Evolutionary conservation across 2,113 vertebrate species (phyloP).

Genomic region (Microtus ochrogaster): DNA sequence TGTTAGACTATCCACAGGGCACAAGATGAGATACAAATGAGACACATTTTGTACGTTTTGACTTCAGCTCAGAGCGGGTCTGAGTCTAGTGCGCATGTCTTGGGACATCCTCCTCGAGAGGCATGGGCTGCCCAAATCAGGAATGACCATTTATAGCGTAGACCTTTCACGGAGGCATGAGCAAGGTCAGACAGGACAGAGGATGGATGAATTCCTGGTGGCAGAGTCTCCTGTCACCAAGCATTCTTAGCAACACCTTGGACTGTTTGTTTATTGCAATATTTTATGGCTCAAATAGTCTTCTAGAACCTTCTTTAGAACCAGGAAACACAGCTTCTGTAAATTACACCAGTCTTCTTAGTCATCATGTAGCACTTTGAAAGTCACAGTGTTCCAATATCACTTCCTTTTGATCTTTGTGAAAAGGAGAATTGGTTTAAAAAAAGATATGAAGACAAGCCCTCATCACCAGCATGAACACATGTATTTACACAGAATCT

Average conservation of each 20-base stretch:
- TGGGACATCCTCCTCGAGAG: background rate
- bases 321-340: background rate
- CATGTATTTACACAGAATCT: background rate
- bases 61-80: background rate
- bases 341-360: background rate
- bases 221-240: background rate
- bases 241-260: accelerated
- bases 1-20: background rate
- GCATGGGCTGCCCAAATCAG: background rate
- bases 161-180: background rate
- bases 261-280: background rate
- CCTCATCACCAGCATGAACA: background rate
- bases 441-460: background rate
- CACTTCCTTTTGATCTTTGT: background rate
- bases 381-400: background rate
- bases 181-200: too few species aligned
- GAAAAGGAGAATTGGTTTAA: background rate
- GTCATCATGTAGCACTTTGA: background rate
- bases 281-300: too few species aligned
- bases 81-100: too few species aligned
- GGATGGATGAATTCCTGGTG: background rate
- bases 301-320: background rate
- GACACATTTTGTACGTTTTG: accelerated
- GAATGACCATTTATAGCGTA: background rate
- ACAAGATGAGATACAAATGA: background rate